phyloP scores from a whole-genome alignment of 1,140 invertebrate genomes.

The Spodoptera litura region DNA sequence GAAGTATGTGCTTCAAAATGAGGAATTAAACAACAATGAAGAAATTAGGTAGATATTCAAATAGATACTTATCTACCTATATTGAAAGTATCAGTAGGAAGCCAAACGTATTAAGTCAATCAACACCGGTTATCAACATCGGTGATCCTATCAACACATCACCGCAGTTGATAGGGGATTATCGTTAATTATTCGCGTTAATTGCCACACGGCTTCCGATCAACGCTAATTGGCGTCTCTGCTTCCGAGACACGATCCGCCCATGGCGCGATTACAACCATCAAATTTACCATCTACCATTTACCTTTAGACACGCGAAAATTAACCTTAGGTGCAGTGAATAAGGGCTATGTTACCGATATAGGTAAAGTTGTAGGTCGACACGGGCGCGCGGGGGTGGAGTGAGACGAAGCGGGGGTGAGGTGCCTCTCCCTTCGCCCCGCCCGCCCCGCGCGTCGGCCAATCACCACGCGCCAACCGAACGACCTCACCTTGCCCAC shows the following conservation, averaged over 20 bases:
- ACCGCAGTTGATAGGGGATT: conserved; percentile 49
- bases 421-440: conserved; percentile 73
- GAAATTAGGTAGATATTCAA: neutral
- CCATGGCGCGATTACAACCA: conserved; percentile 82
- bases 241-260: conserved; percentile 77
- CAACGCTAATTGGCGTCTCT: conserved; percentile 81
- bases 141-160: conserved; percentile 20
- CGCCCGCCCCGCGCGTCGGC: conserved; percentile 63
- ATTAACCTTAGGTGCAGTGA: conserved; percentile 57
- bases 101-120: conserved; percentile 5
- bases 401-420: conserved; percentile 67
- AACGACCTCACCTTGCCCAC: conserved; percentile 78
- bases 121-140: conserved; percentile 11
- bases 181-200: conserved; percentile 71
- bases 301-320: conserved; percentile 55
- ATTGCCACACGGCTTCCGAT: conserved; percentile 68
- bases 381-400: conserved; percentile 69
- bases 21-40: too few species aligned
- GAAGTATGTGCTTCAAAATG: too few species aligned
- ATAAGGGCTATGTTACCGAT: conserved; percentile 64
- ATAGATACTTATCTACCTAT: neutral
- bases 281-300: conserved; percentile 61
- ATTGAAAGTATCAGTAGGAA: neutral
- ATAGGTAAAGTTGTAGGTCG: conserved; percentile 68
- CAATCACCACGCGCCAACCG: conserved; percentile 68